Evolutionary conservation across 2,113 vertebrate genomes (phyloP), one percentile per base, ranked within the genome.

Genomic region (Origma solitaria): DNA sequence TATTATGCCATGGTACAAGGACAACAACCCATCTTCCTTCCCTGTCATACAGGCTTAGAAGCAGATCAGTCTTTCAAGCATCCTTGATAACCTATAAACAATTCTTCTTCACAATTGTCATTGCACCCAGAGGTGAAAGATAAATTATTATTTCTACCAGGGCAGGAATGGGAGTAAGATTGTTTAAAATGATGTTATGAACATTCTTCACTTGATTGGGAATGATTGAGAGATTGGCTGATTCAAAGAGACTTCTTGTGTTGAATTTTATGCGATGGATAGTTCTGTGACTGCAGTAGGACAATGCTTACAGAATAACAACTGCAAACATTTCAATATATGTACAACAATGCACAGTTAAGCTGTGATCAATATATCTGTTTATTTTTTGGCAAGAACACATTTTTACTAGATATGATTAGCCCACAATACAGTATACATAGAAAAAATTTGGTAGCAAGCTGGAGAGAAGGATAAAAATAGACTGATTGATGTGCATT

Each of bases 171-270:
- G 76, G 42, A 53, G 40, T n/a, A 78, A 88, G 76, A 84, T 71
- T 88, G 95, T 90, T 82, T 75, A 24, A 92, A 94, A 80, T 53
- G 14, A 94, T 76, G 31, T 78, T 93, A 86, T 65, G 64, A 92
- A 90, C 86, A 38, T 95, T 94, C 86, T 86, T 94, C 82, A 75
- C 18, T 94, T 97, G 80, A 88, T 92, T 90, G 60, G 25, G 91
- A 93, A 93, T 96, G 94, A 96, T 35, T 96, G 95, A 97, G 90
- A 53, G 86, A 93, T 81, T 64, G 82, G 44, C 37, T 96, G 85
- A 96, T 95, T 93, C 86, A 82, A 92, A 93, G n/a, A 0, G 69
- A 93, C 85, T 88, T 88, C 71, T 72, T 75, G 72, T 92, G 94
- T 31, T 95, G 85, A 93, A 95, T 93, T 94, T 92, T 86, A 86